A percentile compares a stretch with the other conserved stretches of the same genome.
phyloP scores from a whole-genome alignment of 2,888 invertebrate genomes.

The Frankliniella intonsa region DNA sequence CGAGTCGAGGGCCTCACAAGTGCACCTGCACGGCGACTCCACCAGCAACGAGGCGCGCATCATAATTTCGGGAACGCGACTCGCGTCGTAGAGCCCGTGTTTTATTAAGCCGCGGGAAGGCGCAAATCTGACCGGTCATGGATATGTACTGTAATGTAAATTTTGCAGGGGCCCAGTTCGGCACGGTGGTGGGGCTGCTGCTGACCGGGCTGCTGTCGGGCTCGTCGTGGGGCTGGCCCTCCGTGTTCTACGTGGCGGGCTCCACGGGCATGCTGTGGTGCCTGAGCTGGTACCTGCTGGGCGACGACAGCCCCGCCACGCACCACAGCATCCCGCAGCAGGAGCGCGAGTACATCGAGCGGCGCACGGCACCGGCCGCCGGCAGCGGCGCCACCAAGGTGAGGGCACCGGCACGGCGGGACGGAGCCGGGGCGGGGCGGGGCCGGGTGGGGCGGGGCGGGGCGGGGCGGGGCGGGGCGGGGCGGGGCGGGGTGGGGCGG shows the following conservation, averaged over 20 bases:
- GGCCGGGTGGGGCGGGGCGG: no score
- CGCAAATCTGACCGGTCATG: neutral
- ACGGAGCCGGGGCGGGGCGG: neutral
- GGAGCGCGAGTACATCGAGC: neutral
- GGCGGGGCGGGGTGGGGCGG: no score
- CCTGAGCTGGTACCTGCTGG: neutral
- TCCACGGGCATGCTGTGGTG: neutral
- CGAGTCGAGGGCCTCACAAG: no score
- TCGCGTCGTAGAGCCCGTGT: no score
- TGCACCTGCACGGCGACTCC: no score
- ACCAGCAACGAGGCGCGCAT: no score
- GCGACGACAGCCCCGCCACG: neutral
- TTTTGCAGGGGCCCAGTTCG: neutral
- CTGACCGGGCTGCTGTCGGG: neutral
- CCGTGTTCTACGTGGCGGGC: neutral
- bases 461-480: no score
- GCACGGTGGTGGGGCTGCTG: conserved; percentile 9
- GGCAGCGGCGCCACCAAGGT: neutral
- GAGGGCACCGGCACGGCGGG: neutral
- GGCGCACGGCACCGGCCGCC: neutral
- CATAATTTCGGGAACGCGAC: no score
- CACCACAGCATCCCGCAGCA: neutral
- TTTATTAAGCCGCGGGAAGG: neutral
- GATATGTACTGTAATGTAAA: neutral
- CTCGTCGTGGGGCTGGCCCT: neutral